Percentiles rank a stretch among this genome's conserved stretches.
Conservation (phyloP, 2,113 vertebrate species). For the Petrocephalus zakoni region DNA sequence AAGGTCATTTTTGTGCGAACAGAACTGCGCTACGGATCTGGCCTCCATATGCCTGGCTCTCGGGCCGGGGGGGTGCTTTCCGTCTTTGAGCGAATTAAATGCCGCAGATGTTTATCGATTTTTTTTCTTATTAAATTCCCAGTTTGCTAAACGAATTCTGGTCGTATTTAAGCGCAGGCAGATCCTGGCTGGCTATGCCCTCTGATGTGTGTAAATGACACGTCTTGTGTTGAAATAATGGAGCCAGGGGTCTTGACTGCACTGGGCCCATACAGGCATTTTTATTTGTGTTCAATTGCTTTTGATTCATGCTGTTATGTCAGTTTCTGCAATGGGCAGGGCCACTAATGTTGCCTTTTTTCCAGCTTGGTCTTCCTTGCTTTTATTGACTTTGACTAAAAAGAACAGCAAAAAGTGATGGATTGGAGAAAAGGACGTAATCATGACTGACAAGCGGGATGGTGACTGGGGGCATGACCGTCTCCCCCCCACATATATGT, state of each 20-base stretch:
- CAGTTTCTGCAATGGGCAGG: background rate
- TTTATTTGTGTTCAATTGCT: conserved; percentile 3
- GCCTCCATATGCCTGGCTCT: conserved; percentile 45
- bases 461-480: background rate
- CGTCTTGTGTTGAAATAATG: conserved; percentile 19
- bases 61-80: conserved; percentile 36
- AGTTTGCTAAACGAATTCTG: conserved; percentile 43
- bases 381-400: background rate
- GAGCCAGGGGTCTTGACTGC: conserved; percentile 18
- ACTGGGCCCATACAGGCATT: conserved; percentile 7
- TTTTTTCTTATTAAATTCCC: conserved; percentile 40
- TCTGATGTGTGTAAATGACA: conserved; percentile 28
- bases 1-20: conserved; percentile 41
- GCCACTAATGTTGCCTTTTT: background rate
- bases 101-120: conserved; percentile 37
- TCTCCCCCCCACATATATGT: background rate
- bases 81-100: conserved; percentile 27
- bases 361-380: background rate
- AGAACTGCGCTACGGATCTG: conserved; percentile 48
- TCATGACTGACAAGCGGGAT: background rate
- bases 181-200: conserved; percentile 26
- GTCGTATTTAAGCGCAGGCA: conserved; percentile 41
- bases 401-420: background rate
- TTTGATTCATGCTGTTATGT: background rate
- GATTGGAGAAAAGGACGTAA: background rate